Evolutionary conservation across 2,113 vertebrate species (phyloP).

Genomic region (Epinephelus moara): DNA sequence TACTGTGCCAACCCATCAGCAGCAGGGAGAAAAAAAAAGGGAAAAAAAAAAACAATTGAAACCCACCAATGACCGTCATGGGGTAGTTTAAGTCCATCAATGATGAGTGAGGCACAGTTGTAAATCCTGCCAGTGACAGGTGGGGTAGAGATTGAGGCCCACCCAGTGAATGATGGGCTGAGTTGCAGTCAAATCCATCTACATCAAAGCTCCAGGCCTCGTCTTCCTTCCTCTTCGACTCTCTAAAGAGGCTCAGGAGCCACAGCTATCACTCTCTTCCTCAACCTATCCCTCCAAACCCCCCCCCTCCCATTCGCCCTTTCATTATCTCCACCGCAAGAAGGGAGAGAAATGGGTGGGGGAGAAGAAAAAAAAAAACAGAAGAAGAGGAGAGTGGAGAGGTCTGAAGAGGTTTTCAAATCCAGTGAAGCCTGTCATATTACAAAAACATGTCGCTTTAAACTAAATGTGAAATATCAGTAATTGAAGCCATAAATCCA

Average conservation of each 20-base stretch:
- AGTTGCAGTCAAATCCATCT: conserved; percentile 69
- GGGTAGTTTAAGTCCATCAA: conserved; percentile 63
- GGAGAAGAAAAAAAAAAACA: conserved; percentile 3
- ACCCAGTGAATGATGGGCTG: conserved; percentile 57
- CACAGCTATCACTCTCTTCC: conserved; percentile 83
- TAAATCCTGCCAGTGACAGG: conserved; percentile 66
- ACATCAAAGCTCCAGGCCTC: conserved; percentile 69
- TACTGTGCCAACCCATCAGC: conserved; percentile 9
- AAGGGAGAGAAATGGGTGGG: conserved; percentile 53
- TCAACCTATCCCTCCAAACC: conserved; percentile 56
- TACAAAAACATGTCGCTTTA: conserved; percentile 95
- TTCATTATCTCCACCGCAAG: conserved; percentile 86
- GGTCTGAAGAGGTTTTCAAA: conserved; percentile 90
- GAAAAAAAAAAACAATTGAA: conserved; percentile 7
- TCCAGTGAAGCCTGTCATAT: conserved; percentile 93
- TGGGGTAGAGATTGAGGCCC: conserved; percentile 38
- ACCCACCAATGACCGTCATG: conserved; percentile 37
- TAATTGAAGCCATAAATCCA: conserved; percentile 95
- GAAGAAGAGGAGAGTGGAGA: conserved; percentile 74
- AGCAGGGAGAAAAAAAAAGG: neutral
- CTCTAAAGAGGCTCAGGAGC: conserved; percentile 75
- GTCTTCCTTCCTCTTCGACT: conserved; percentile 79
- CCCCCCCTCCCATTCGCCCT: conserved; percentile 73
- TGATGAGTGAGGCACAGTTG: conserved; percentile 57
- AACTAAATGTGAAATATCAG: conserved; percentile 96